phyloP scores from a whole-genome alignment of 2,888 invertebrate species.

The Arrhopalites spinosus region DNA sequence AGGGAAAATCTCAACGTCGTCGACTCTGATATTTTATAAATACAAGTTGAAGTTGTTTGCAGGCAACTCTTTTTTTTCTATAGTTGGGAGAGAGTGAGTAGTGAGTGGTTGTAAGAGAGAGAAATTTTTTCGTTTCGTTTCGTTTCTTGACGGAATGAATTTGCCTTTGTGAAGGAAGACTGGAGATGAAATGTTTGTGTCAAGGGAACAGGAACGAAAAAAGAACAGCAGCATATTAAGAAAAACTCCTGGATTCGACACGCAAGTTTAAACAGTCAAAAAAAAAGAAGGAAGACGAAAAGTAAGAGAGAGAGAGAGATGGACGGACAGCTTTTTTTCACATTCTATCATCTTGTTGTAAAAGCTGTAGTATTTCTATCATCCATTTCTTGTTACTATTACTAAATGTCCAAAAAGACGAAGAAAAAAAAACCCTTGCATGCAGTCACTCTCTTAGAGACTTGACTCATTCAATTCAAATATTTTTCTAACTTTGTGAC shows the following conservation, averaged over 20 bases:
- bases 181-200: constrained; percentile 23
- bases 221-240: constrained; percentile 3
- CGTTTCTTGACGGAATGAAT: not conserved
- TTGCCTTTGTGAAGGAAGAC: constrained; percentile 6
- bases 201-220: constrained; percentile 4
- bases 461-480: constrained; percentile 1
- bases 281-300: constrained; percentile 1
- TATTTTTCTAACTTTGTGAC: too few relatives aligned
- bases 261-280: constrained; percentile 16
- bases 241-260: constrained; percentile 23
- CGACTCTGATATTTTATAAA: constrained; percentile 15
- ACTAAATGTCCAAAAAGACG: not conserved
- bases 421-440: not conserved
- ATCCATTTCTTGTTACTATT: not conserved
- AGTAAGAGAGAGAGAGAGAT: not conserved
- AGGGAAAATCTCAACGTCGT: constrained; percentile 8
- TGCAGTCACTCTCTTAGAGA: not conserved
- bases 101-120: not conserved
- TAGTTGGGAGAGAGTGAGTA: not conserved
- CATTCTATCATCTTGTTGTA: constrained; percentile 11
- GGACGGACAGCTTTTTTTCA: constrained; percentile 12
- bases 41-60: not conserved
- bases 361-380: not conserved
- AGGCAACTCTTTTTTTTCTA: too few relatives aligned
- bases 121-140: not conserved